phyloP scores from a whole-genome alignment of 2,113 vertebrate species.

The Sylvilagus bachmani region DNA sequence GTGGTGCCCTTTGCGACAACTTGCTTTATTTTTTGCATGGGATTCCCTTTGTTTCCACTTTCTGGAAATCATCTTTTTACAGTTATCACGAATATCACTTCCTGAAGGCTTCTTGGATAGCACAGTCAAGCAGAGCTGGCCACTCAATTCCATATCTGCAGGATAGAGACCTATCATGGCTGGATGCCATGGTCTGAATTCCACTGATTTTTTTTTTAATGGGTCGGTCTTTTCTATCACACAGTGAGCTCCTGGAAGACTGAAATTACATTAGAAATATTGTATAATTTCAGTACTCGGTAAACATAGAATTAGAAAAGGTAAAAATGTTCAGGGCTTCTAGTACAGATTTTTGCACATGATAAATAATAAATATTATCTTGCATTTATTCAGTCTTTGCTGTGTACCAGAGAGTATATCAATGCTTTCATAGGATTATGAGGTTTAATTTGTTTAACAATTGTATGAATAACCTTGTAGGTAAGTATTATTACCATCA shows the following conservation, averaged over 20 bases:
- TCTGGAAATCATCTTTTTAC: neutral
- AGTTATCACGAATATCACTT: neutral
- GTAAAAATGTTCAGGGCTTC: neutral
- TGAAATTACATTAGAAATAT: neutral
- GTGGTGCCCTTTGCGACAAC: neutral
- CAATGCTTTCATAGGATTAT: neutral
- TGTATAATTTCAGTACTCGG: neutral
- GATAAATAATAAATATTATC: neutral
- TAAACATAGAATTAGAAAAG: neutral
- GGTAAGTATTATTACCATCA: neutral
- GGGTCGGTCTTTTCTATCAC: neutral
- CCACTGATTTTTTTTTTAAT: neutral
- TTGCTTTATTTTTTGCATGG: neutral
- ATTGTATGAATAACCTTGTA: neutral
- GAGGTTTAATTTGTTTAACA: neutral
- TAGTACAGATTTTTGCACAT: neutral
- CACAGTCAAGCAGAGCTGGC: neutral
- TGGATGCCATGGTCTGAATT: neutral
- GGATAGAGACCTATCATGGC: rapidly evolving
- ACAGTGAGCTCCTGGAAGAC: neutral
- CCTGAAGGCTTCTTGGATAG: neutral
- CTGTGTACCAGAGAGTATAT: neutral
- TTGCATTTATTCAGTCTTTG: neutral
- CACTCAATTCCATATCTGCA: neutral
- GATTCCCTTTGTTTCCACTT: neutral